These are phyloP conservation scores for Thunnus thynnus DNA, from an alignment of 2,113 vertebrate species.

Conservation along the genomic window DNA sequence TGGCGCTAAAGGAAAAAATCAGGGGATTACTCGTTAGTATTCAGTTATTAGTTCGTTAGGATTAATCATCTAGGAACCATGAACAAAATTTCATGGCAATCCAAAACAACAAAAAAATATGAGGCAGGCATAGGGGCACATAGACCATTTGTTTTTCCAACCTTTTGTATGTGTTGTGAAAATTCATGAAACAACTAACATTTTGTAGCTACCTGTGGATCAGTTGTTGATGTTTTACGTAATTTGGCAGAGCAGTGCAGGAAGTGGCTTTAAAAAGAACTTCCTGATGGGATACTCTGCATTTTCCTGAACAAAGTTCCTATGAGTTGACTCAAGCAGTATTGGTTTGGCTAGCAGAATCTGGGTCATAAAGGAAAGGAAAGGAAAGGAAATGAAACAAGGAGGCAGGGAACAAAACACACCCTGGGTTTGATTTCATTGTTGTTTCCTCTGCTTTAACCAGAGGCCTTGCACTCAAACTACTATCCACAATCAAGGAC, in stretches of 20 bases:
- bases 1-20: no score
- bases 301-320: constrained; percentile 34
- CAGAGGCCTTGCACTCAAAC: constrained; percentile 28
- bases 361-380: constrained; percentile 45
- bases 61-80: no score
- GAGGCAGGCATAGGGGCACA: not conserved
- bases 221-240: not conserved
- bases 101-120: not conserved
- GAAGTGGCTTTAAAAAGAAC: constrained; percentile 1
- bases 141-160: not conserved
- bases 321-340: not conserved
- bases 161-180: no score
- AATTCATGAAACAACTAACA: no score
- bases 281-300: constrained; percentile 36
- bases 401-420: constrained; percentile 43
- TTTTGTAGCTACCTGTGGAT: not conserved
- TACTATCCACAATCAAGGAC: constrained; percentile 22
- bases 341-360: not conserved
- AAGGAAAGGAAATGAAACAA: constrained; percentile 21
- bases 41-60: no score
- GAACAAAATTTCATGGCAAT: no score
- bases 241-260: not conserved
- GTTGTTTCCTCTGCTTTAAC: constrained; percentile 47
- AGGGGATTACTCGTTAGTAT: no score
- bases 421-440: constrained; percentile 56